A percentile compares a stretch with the other conserved stretches of the same genome.
Conservation (phyloP, 2,888 invertebrate genomes). For the Oligia fasciuncula region DNA sequence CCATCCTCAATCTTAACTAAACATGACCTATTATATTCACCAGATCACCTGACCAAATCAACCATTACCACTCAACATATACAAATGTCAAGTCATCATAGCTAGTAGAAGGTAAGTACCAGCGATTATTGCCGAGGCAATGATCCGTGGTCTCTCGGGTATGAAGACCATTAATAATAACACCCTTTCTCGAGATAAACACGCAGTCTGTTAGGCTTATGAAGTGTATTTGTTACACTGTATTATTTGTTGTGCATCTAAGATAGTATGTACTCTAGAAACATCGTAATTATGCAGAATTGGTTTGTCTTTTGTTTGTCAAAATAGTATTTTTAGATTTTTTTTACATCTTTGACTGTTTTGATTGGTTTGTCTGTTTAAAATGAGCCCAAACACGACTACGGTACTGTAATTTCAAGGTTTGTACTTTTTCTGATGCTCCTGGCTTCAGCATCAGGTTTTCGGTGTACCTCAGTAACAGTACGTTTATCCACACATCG, state of each 20-base stretch:
- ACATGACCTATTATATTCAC: slow-evolving; percentile 12
- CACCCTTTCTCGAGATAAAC: slow-evolving; percentile 32
- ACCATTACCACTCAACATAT: slow-evolving; percentile 20
- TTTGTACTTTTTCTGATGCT: too few species aligned
- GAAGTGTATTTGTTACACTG: slow-evolving; percentile 14
- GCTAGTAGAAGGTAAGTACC: slow-evolving; percentile 7
- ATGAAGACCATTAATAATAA: slow-evolving; percentile 44
- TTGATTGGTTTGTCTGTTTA: too few species aligned
- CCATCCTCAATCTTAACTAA: neutral
- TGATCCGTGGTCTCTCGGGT: slow-evolving; percentile 37
- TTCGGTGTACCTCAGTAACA: too few species aligned
- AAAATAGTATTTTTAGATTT: neutral
- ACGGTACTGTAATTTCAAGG: too few species aligned
- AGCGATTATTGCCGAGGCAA: slow-evolving; percentile 42
- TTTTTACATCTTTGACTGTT: neutral
- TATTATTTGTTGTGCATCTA: neutral
- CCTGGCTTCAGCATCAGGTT: too few species aligned
- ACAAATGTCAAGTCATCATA: slow-evolving; percentile 46
- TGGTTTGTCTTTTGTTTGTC: neutral
- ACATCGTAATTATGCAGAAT: neutral
- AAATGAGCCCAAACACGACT: too few species aligned
- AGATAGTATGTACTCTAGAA: neutral
- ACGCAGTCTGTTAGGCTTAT: slow-evolving; percentile 10
- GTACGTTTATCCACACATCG: too few species aligned
- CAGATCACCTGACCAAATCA: slow-evolving; percentile 24